Evolutionary conservation across 2,888 invertebrate genomes (phyloP).

Genomic region (Prosopocoilus inquinatus): DNA sequence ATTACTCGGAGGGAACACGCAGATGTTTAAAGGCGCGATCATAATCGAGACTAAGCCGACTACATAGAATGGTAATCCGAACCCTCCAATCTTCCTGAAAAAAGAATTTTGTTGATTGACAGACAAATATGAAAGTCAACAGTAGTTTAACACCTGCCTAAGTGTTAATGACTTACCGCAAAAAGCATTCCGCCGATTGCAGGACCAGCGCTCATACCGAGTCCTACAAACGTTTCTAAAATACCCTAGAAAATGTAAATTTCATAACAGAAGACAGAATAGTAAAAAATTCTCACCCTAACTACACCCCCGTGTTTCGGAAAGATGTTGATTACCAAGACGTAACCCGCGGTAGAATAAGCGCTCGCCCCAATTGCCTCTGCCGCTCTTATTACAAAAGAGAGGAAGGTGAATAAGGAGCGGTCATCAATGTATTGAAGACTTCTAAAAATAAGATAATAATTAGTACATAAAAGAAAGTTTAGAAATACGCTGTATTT

Average conservation of each 20-base stretch:
- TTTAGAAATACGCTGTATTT: no score
- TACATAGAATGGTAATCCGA: conserved; percentile 73
- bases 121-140: not conserved
- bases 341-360: conserved; percentile 77
- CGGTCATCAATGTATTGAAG: conserved; percentile 63
- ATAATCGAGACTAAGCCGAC: conserved; percentile 66
- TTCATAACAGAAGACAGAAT: not conserved
- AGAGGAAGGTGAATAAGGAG: conserved; percentile 63
- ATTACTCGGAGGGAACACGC: conserved; percentile 46
- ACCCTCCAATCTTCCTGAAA: conserved; percentile 75
- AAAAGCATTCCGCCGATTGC: conserved; percentile 75
- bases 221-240: conserved; percentile 74
- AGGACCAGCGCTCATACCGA: conserved; percentile 79
- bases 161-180: conserved; percentile 57
- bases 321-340: conserved; percentile 73
- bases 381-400: conserved; percentile 69
- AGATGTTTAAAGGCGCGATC: conserved; percentile 63
- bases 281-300: conserved; percentile 53
- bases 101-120: conserved; percentile 23
- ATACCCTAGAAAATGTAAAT: conserved; percentile 56
- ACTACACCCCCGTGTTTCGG: conserved; percentile 74
- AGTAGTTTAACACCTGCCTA: not conserved
- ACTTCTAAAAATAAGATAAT: conserved; percentile 52
- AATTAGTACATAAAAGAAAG: no score
- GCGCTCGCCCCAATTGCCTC: conserved; percentile 77